Evolutionary conservation across 23 tunicate genomes (phyloP).

Genomic region (Trididemnum clinides): DNA sequence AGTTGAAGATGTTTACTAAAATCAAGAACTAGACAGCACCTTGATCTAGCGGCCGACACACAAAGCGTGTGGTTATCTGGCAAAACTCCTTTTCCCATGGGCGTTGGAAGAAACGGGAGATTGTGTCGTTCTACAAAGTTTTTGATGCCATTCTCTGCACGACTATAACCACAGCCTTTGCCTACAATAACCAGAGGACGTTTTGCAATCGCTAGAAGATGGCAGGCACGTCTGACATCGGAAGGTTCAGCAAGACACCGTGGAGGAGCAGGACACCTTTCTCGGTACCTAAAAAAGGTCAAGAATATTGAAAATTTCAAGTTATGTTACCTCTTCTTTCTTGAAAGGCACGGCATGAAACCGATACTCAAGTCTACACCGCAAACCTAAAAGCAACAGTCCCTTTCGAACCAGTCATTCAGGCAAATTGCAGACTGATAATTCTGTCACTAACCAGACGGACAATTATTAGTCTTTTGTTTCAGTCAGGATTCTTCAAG

Average conservation of each 20-base stretch:
- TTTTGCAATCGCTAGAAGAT: conserved; percentile 47
- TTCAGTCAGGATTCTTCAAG: too few relatives aligned
- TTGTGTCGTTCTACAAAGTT: conserved; percentile 66
- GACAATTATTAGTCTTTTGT: too few relatives aligned
- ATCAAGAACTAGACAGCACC: conserved; percentile 34
- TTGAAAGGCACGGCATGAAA: too few relatives aligned
- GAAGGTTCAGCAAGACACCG: conserved; percentile 31
- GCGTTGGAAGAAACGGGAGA: conserved; percentile 91
- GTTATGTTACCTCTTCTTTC: too few relatives aligned
- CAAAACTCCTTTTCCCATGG: conserved; percentile 95
- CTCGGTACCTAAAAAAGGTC: conserved; percentile 30
- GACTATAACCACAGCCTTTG: conserved; percentile 79
- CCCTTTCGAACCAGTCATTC: too few relatives aligned
- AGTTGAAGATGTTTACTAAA: too few relatives aligned
- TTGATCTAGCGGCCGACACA: conserved; percentile 88
- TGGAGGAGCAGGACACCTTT: conserved; percentile 59
- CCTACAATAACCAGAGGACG: conserved; percentile 84
- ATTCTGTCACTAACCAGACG: too few relatives aligned
- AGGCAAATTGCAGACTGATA: too few relatives aligned
- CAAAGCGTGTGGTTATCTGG: conserved; percentile 78
- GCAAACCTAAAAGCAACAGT: too few relatives aligned
- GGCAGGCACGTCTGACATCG: conserved; percentile 44
- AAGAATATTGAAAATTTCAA: too few relatives aligned
- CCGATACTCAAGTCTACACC: too few relatives aligned
- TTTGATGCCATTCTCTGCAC: conserved; percentile 40